Evolutionary conservation across 2,888 invertebrate species (phyloP).

Genomic region (Trypoxylon attenuatum): DNA sequence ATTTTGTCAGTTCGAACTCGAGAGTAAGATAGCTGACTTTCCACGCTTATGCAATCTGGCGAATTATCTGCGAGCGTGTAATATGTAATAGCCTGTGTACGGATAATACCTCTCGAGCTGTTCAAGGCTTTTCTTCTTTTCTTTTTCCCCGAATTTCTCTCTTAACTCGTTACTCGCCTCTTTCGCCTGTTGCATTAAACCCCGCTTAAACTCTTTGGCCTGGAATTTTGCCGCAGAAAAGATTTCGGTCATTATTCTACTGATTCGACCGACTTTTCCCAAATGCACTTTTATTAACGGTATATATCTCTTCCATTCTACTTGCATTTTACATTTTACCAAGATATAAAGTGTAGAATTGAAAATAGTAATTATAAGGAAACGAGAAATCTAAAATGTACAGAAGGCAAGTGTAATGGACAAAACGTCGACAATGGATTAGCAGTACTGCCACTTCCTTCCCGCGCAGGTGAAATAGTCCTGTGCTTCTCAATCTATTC

Average conservation of each 20-base stretch:
- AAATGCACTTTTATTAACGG: too few species aligned
- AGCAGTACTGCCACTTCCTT: conserved; percentile 33
- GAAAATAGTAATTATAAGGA: too few species aligned
- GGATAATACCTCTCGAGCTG: neutral
- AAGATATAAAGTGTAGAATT: too few species aligned
- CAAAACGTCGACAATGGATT: conserved; percentile 47
- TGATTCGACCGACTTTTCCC: too few species aligned
- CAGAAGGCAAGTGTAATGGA: conserved; percentile 40
- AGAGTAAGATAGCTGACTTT: neutral
- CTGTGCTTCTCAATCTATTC: conserved; percentile 76
- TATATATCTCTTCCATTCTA: too few species aligned
- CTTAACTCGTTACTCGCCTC: neutral
- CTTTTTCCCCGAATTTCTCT: neutral
- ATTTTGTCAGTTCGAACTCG: neutral
- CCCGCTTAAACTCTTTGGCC: neutral
- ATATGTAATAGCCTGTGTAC: neutral
- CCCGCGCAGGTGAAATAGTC: conserved; percentile 59
- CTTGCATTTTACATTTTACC: too few species aligned
- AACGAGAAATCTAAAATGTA: too few species aligned
- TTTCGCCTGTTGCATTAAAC: neutral
- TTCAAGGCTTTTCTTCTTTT: neutral
- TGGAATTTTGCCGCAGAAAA: too few species aligned
- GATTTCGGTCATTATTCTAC: too few species aligned
- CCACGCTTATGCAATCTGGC: neutral
- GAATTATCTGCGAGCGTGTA: neutral